Base-by-base conservation (phyloP, 2,888 invertebrate genomes). In the Rhodophaea formosa region DNA sequence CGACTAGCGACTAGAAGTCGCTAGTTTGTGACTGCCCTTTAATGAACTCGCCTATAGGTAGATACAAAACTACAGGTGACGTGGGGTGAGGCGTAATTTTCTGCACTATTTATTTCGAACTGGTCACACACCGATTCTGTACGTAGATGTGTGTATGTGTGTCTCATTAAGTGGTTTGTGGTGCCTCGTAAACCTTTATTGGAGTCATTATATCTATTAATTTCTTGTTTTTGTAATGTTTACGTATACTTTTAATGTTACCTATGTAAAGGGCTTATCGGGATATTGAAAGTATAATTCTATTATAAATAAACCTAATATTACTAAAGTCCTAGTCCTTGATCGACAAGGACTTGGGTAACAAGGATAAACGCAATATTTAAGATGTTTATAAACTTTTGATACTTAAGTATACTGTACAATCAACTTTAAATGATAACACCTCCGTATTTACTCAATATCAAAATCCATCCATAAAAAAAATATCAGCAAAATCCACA, bases 71-170 rank as follows among this genome's bases (percentile, higher is more conserved):
- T 51, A 45, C 23, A 43, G 17, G 46, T n/a, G n/a, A 10, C 10
- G 39, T 39, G 6, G 58, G 44, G 49, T 45, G 59, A 62, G 67
- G 56, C 70, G 80, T 75, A 82, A 82, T 82, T 81, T 82, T 80
- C 82, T 79, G 81, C 79, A 79, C 80, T 81, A 81, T 82, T 82
- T 82, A 81, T 81, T 80, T 77, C 74, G 61, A 68, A 66, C 71
- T 75, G 79, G 80, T 77, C 77, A 70, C 79, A 79, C 78, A 71
- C 68, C 64, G 62, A 70, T 70, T 71, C 63, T 67, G 65, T 68
- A 58, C n/a, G n/a, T n/a, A n/a, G n/a, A n/a, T 60, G 61, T 67
- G 64, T 66, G 57, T 51, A 16, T 55, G 45, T 29, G 32, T n/a
- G 16, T 30, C 61, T 69, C 67, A 74, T 75, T 71, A 70, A 69